Evolutionary conservation across 2,797 vertebrate genomes (phyloP), one percentile per base, ranked within the genome.

Genomic region (Gastrophryne carolinensis): DNA sequence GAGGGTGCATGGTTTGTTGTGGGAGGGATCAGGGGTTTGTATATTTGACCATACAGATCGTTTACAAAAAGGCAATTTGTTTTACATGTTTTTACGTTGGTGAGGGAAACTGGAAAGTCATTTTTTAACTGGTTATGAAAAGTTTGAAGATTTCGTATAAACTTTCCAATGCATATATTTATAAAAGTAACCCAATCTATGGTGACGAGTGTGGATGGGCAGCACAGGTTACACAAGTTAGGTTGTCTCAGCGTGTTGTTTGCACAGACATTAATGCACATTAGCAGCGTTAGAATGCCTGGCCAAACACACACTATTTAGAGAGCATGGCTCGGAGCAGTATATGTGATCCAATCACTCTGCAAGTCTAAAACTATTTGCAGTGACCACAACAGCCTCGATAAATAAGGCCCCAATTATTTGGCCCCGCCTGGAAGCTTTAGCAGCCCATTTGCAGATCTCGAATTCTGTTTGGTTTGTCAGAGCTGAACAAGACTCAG

Each of bases 401-500:
- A 47, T 61, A 61, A 60, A 74, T 24, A 65, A 17, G 19, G 19
- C 44, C 8, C 23, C 58, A 49, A 57, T 35, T 29, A 62, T 58
- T 1, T n/a, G 7, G 61, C n/a, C 29, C 52, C 39, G 15, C 54
- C 53, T 61, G 13, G 10, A 52, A 21, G 23, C 15, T 39, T 41
- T 30, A 44, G 68, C 39, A 71, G 6, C 13, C 37, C 54, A 47
- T 47, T 70, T 50, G 41, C 41, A 71, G 35, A 49, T 12, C 29
- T 35, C 37, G 27, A 49, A 66, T 58, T 53, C 10, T 57, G 62
- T 74, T 66, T 66, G 72, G 32, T 34, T 75, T 61, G 64, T 57
- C 41, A 21, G 44, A 23, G 32, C 56, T 67, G 21, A 68, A 17
- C 56, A 26, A 39, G 32, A 64, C 34, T 26, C 17, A 8, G 23